Evolutionary conservation across 2,888 invertebrate species (phyloP).

Genomic region (Patella caerulea): DNA sequence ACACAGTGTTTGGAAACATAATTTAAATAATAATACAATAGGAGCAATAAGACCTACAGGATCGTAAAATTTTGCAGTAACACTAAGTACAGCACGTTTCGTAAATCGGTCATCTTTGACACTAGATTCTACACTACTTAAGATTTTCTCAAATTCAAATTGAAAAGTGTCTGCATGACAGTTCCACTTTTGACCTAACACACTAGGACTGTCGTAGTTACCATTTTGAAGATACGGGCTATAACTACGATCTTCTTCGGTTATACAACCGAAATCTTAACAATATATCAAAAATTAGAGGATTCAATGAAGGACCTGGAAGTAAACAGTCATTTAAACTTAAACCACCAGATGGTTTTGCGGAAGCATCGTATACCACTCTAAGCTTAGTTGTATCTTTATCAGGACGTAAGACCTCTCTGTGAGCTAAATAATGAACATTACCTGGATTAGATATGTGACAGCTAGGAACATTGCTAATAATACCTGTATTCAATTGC

Average conservation of each 20-base stretch:
- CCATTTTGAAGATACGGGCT: background rate
- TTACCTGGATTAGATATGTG: too few relatives aligned
- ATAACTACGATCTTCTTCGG: slow-evolving; percentile 1
- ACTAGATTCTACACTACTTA: background rate
- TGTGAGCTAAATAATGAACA: too few relatives aligned
- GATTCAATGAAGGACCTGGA: background rate
- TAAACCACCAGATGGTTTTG: background rate
- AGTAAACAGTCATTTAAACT: background rate
- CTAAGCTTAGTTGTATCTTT: too few relatives aligned
- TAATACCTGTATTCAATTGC: too few relatives aligned
- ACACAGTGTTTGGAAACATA: background rate
- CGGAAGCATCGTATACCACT: background rate
- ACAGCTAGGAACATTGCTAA: too few relatives aligned
- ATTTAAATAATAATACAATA: background rate
- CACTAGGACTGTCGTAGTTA: background rate
- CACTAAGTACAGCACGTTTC: background rate
- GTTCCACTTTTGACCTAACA: background rate
- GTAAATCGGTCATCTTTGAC: background rate
- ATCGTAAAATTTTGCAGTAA: background rate
- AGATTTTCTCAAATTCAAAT: background rate
- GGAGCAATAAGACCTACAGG: slow-evolving; percentile 2
- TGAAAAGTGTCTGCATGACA: background rate
- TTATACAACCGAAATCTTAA: background rate
- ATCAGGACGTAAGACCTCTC: too few relatives aligned
- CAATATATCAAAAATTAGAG: background rate